Base-by-base conservation (phyloP, 2,888 invertebrate species). In the Diarsia mendica region DNA sequence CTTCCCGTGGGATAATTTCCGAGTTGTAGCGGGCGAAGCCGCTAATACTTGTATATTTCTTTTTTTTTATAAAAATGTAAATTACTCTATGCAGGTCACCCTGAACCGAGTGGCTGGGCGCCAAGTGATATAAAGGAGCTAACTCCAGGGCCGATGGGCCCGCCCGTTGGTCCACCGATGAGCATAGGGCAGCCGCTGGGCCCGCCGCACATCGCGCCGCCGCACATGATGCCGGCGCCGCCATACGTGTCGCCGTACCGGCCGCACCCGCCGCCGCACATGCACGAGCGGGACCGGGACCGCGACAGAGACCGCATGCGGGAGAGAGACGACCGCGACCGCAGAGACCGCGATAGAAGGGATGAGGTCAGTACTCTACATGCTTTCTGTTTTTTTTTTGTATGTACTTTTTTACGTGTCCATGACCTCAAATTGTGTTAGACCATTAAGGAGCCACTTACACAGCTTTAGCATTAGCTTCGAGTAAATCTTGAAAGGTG, bases 81-180 rank as follows among this genome's bases (percentile, higher is more conserved):
- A n/a, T 61, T 44, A 4, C 5, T 48, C n/a, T 28, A 63, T 55
- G 0, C 84, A 95, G 95, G 93, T 51, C 95, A 94, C 82, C 92
- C 92, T 0, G 97, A 97, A 83, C 94, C 94, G 80, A 90, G 92
- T 9, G 97, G 96, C 28, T 98, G 98, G 98, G 96, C 96, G 46
- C 97, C 98, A 13, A 93, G 93, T 9, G 97, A 98, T 83, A 97
- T 98, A 73, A 98, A 98, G 91, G 97, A 98, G 89, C 93, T 98
- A 75, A 97, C 98, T 1, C 97, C 97, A 0, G 97, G 97, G 0
- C 97, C 97, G 4, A 91, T 93, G 89, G 92, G 90, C 15, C 92
- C 87, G 65, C 90, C 72, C n/a, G 53, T 89, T 83, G 88, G 89
- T 84, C 87, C 90, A 69, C 90, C 93, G 60, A 63, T 63, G 44